phyloP scores from a whole-genome alignment of 2,113 vertebrate species.

The Bostrychus sinensis region DNA sequence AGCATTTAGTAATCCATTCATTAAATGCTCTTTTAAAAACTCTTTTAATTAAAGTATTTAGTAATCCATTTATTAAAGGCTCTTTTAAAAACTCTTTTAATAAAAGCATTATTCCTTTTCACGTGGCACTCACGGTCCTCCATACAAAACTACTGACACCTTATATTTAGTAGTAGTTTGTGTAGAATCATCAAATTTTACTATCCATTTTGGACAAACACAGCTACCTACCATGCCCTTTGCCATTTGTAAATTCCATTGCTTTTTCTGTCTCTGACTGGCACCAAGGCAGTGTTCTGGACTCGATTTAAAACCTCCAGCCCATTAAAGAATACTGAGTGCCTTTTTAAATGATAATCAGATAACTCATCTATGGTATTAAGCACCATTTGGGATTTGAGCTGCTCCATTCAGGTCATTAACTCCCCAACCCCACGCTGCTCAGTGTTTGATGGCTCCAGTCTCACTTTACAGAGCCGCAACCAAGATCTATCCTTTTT shows the following conservation, averaged over 20 bases:
- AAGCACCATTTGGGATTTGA: constrained; percentile 40
- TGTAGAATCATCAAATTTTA: constrained; percentile 34
- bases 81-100: no score
- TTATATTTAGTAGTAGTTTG: no score
- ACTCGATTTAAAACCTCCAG: constrained; percentile 18
- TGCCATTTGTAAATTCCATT: constrained; percentile 34
- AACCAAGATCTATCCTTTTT: constrained; percentile 26
- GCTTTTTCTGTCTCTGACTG: constrained; percentile 27
- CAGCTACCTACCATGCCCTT: constrained; percentile 13
- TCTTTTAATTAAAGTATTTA: no score
- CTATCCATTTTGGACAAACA: constrained; percentile 23
- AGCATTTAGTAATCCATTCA: no score
- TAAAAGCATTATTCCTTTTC: no score
- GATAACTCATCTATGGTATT: constrained; percentile 30
- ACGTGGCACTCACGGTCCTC: no score
- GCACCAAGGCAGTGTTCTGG: constrained; percentile 26
- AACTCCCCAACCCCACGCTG: constrained; percentile 29
- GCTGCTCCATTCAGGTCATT: constrained; percentile 45
- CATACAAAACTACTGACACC: no score
- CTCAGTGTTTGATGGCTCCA: constrained; percentile 30
- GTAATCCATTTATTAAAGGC: no score
- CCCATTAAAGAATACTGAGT: constrained; percentile 23
- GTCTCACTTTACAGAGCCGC: constrained; percentile 25
- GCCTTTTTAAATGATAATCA: constrained; percentile 47
- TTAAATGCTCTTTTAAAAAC: no score